Evolutionary conservation across 2,888 invertebrate species (phyloP).

Genomic region (Incurvaria masculella): DNA sequence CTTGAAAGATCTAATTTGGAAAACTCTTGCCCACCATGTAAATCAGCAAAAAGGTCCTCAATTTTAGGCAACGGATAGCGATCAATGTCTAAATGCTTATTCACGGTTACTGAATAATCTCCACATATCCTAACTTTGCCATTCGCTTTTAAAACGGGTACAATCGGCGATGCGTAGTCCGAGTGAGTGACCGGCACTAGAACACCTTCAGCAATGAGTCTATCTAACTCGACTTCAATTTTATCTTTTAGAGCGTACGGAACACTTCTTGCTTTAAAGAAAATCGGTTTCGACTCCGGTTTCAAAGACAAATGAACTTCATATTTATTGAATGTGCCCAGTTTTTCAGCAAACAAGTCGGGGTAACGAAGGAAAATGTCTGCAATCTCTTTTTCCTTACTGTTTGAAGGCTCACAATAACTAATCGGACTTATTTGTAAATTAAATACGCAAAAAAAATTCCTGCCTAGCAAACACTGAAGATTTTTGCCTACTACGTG

Average conservation of each 20-base stretch:
- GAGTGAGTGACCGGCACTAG: neutral
- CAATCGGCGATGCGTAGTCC: constrained; percentile 2
- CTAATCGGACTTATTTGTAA: too few relatives aligned
- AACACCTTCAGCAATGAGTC: neutral
- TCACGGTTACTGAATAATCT: constrained; percentile 1
- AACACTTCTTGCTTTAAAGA: neutral
- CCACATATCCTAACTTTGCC: neutral
- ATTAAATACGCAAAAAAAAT: too few relatives aligned
- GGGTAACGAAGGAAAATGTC: neutral
- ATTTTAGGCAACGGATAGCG: constrained; percentile 1
- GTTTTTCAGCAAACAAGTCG: neutral
- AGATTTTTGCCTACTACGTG: too few relatives aligned
- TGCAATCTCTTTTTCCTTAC: too few relatives aligned
- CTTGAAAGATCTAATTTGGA: neutral
- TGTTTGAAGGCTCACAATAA: neutral
- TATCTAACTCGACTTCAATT: neutral
- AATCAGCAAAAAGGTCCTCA: neutral
- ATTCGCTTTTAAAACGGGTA: neutral
- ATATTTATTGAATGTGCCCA: neutral
- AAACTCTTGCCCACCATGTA: neutral
- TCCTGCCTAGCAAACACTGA: too few relatives aligned
- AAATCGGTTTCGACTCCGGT: neutral
- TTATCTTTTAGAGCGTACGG: constrained; percentile 3
- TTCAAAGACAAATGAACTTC: neutral
- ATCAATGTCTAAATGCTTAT: neutral